Base-by-base conservation (phyloP, 30 jellyfish, hydroid and myxozoan genomes). In the Hydractinia echinata region DNA sequence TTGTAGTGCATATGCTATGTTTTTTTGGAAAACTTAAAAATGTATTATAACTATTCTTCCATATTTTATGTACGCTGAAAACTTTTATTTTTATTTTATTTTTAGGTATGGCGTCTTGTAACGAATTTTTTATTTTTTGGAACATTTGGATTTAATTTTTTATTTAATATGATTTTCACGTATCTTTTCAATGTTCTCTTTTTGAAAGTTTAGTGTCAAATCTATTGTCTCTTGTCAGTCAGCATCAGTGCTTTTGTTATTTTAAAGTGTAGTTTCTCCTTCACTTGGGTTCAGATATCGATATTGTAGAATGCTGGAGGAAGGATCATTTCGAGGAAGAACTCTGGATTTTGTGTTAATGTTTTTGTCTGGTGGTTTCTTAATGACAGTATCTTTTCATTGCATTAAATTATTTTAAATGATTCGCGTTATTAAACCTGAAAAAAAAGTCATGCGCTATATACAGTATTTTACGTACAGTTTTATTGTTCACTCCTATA, bases 101-200 rank as follows among this genome's bases (percentile, higher is more conserved):
- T 89, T 15, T 50, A 92, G 98, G 55, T 92, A 79, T 92, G 98
- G 98, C 85, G 98, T 68, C 88, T 92, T 55, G 71, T 92, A 3
- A 92, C 98, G 53, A 92, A 87, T 44, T 92, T 82, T 53, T 84
- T 92, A 81, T 92, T 92, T 56, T 92, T 92, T 82, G 98, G 98
- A 50, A 92, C 98, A 48, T 87, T 92, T 92, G 98, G 98, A 10
- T 92, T 92, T 76, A 92, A 92, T 68, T 92, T 92, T 62, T 83
- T 92, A 68, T 92, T 92, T 73, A 92, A 92, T 58, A 87, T 92
- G 96, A 92, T 92, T 54, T 92, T 92, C 84, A 92, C 98, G 98
- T 92, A 92, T 92, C 98, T 92, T 86, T 86, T 69, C 44, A 72
- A 39, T 54, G 54, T 7, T 5, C 6, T 7, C 10, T 6, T 30